Base-by-base conservation (phyloP, 2,888 invertebrate species). In the Drymonia ruficornis region DNA sequence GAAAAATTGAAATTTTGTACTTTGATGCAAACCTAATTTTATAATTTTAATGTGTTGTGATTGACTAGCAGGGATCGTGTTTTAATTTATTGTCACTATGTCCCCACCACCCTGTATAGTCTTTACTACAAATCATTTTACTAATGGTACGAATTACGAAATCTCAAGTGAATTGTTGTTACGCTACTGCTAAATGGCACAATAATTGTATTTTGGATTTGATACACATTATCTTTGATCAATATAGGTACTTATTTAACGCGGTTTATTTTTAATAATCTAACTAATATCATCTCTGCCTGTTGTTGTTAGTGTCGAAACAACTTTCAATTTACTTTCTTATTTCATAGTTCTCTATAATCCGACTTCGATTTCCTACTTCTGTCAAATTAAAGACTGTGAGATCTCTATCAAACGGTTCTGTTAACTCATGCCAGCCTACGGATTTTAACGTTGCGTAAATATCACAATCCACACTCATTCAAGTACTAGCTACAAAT, bases 311-410 rank as follows among this genome's bases (percentile, higher is more conserved):
- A 57, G 23, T 52, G 55, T 54, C 61, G 63, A 67, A 63, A 65
- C 63, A 51, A 70, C 76, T 80, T 83, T 80, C 76, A 76, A 76
- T 76, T 78, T 74, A 65, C 71, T 77, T 77, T 76, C 67, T 70
- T 74, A 75, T 76, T 76, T 68, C 57, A 65, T 60, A 50, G 48
- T 60, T 58, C 60, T 61, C 55, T 58, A 52, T 63, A 64, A 65
- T 65, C 60, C 59, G 57, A 62, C 52, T 52, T 53, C 53, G 51
- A 53, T 67, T 72, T 61, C 51, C 54, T 65, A 61, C 65, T 72
- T 65, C 66, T 64, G 59, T 65, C 61, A 60, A 55, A 67, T 72
- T 68, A 60, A 65, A 65, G 58, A 55, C 19, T 48, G 47, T 61
- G n/a, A 66, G 77, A 76, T 78, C 58, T 60, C n/a, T 67, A 74